Conservation (phyloP, 2,888 invertebrate genomes). For the Protonemura montana region DNA sequence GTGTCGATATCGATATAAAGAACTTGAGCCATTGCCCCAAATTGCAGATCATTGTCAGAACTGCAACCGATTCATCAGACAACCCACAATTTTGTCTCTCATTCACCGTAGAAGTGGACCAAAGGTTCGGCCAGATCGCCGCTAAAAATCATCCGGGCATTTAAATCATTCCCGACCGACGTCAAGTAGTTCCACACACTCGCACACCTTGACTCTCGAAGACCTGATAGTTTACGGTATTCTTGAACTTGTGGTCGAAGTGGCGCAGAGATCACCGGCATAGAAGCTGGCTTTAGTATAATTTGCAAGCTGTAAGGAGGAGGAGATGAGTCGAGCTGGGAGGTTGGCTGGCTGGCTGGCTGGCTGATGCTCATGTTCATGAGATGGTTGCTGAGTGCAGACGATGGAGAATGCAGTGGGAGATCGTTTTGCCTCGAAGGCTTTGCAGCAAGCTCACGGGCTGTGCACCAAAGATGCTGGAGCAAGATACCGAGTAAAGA, state of each 20-base stretch:
- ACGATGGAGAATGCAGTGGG: conserved; percentile 1
- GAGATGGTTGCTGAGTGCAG: not conserved
- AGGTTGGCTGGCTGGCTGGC: not conserved
- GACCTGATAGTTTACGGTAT: conserved; percentile 7
- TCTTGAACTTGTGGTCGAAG: conserved; percentile 7
- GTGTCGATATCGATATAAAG: not conserved
- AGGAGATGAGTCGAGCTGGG: not conserved
- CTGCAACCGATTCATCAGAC: not conserved
- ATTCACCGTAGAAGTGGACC: not conserved
- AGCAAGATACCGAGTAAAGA: not conserved
- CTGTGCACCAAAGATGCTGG: not conserved
- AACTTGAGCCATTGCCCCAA: not conserved
- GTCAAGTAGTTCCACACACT: conserved; percentile 7
- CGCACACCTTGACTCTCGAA: not conserved
- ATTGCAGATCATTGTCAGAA: not conserved
- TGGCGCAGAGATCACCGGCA: not conserved
- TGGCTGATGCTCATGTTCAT: not conserved
- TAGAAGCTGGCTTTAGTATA: not conserved
- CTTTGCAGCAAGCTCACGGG: not conserved
- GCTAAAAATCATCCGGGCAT: not conserved
- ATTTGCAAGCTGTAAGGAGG: not conserved
- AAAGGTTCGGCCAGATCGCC: not conserved
- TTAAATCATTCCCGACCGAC: conserved; percentile 7
- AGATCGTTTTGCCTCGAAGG: not conserved
- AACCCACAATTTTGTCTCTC: not conserved